Conservation (phyloP, 2,113 vertebrate genomes). For the Albula goreensis region DNA sequence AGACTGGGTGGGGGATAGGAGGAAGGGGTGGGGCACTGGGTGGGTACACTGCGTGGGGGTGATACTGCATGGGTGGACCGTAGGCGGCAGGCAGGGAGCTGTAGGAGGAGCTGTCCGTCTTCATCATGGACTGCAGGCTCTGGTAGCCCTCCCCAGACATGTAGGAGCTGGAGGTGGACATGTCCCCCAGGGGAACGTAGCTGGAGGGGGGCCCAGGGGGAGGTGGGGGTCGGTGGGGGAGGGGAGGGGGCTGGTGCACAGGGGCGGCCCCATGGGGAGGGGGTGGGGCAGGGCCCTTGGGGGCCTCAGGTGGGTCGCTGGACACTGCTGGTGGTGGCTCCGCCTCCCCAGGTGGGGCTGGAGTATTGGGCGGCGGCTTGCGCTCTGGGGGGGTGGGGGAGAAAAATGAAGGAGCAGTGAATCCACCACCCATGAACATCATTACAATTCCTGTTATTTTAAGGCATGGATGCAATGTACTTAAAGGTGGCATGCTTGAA, state of each 20-base stretch:
- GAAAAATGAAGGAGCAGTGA: neutral
- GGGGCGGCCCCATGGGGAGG: conserved; percentile 80
- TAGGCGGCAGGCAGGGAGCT: conserved; percentile 85
- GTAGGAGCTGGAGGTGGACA: conserved; percentile 94
- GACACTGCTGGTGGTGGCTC: conserved; percentile 68
- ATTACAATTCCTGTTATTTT: no score
- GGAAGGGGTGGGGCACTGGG: conserved; percentile 70
- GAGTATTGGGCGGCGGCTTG: conserved; percentile 75
- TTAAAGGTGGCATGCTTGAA: no score
- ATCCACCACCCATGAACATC: no score
- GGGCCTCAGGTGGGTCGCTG: conserved; percentile 72
- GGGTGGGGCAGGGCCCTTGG: conserved; percentile 83
- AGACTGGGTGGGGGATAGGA: conserved; percentile 74
- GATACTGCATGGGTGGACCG: conserved; percentile 84
- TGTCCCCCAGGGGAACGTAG: conserved; percentile 87
- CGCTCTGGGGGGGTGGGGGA: conserved; percentile 69
- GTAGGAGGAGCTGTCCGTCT: conserved; percentile 87
- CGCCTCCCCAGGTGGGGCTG: conserved; percentile 71
- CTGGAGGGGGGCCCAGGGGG: conserved; percentile 77
- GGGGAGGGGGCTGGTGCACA: conserved; percentile 85
- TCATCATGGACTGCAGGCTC: conserved; percentile 96
- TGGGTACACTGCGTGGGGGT: conserved; percentile 77
- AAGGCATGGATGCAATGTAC: no score
- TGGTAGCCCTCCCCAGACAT: conserved; percentile 96
- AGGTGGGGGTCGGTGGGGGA: conserved; percentile 81